Evolutionary conservation across 2,113 vertebrate species (phyloP), one percentile per base, ranked within the genome.

Genomic region (Chascanopsetta lugubris): DNA sequence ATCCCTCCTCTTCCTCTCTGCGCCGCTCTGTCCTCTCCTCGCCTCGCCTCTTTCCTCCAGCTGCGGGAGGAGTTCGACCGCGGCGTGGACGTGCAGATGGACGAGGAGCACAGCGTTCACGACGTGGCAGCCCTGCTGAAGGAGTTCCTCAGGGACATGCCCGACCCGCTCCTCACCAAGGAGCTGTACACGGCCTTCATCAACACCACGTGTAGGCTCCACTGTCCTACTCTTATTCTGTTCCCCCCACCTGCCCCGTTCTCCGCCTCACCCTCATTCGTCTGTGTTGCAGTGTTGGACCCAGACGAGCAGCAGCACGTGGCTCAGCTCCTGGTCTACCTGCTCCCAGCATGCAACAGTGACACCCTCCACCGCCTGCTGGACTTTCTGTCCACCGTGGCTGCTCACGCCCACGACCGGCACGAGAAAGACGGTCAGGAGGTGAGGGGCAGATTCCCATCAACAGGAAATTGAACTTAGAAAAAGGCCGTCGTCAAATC

Each of bases 131-230:
- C 96, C 51, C 90, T 98, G 64, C 74, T 98, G 63, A 98, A 98
- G 79, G 96, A 98, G 89, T 98, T 98, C 86, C 93, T 98, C 38
- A 93, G 96, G 77, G 96, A 98, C 89, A 95, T 98, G 94, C 95
- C 96, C 0, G 96, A 98, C 85, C 96, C 96, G 0, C 94, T 98
- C 29, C 94, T 98, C 20, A 96, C 96, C 81, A 93, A 94, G 86
- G 96, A 98, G 88, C 95, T 98, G 64, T 98, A 98, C 74, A 96
- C 96, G 0, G 91, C 96, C 85, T 97, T 97, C 88, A 96, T 98
- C 87, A 97, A 94, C 77, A 95, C 94, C 38, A 92, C 95, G 83
- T 87, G 96, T 98, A 81, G 80, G 94, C 27, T 1, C 13, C 22
- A 6, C 29, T 7, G 5, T 0, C 4, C 1, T 10, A 0, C 1